These are phyloP conservation scores for Clivina fossor DNA, from an alignment of 2,888 invertebrate species.

Conservation along the genomic window DNA sequence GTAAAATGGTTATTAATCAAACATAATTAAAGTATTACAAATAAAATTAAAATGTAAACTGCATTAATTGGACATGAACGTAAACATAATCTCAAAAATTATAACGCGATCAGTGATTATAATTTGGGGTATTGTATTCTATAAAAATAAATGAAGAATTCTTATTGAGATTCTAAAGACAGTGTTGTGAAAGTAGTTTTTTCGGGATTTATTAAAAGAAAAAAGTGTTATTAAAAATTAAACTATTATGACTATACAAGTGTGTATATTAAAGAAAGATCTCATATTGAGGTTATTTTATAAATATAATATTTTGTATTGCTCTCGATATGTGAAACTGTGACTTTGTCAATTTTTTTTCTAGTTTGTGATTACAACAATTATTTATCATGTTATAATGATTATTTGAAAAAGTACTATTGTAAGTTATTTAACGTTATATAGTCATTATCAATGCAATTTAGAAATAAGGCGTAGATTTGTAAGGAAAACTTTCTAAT, in stretches of 20 bases:
- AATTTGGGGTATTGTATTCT: no score
- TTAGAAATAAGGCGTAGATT: slow-evolving; percentile 16
- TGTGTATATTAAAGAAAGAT: slow-evolving; percentile 8
- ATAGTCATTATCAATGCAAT: slow-evolving; percentile 46
- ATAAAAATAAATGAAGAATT: no score
- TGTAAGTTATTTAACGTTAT: slow-evolving; percentile 34
- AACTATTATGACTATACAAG: no score
- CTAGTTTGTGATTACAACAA: slow-evolving; percentile 19
- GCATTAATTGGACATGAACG: no score
- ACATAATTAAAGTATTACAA: no score
- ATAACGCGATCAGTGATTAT: no score
- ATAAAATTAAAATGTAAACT: no score
- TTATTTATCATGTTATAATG: slow-evolving; percentile 24
- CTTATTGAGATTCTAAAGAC: neutral
- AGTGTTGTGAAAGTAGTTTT: slow-evolving; percentile 16
- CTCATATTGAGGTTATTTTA: slow-evolving; percentile 32
- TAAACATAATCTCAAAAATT: no score
- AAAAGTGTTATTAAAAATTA: no score
- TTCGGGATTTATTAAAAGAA: slow-evolving; percentile 24
- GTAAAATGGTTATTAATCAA: no score
- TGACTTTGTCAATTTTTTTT: slow-evolving; percentile 13
- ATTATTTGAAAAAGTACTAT: slow-evolving; percentile 10
- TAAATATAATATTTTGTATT: slow-evolving; percentile 21
- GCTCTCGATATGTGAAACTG: slow-evolving; percentile 19
- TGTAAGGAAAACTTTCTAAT: slow-evolving; percentile 22